A percentile compares a stretch with the other conserved stretches of the same genome.
phyloP scores from a whole-genome alignment of 2,797 vertebrate species.

The Menidia menidia region DNA sequence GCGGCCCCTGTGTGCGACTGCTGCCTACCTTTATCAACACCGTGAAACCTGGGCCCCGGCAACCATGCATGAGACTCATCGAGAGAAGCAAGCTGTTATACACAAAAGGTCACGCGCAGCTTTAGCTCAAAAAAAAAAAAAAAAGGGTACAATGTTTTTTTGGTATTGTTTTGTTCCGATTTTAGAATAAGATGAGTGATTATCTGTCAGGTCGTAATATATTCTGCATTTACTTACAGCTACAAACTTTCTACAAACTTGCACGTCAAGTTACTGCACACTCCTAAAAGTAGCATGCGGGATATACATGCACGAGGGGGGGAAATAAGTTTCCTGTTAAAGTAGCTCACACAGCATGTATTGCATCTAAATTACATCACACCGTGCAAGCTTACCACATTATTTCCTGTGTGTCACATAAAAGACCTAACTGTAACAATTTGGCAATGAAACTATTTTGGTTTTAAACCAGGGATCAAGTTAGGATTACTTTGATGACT shows the following conservation, averaged over 20 bases:
- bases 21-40: neutral
- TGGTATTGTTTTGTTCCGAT: no score
- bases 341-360: conserved; percentile 38
- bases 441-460: conserved; percentile 37
- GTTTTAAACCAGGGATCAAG: conserved; percentile 24
- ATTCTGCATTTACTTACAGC: no score
- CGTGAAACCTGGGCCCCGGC: neutral
- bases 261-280: conserved; percentile 9
- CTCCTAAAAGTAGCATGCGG: conserved; percentile 8
- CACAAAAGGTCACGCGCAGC: neutral
- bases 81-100: neutral
- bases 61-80: neutral
- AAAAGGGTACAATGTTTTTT: no score
- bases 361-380: conserved; percentile 70
- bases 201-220: no score
- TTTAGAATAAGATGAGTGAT: no score
- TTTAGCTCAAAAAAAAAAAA: no score
- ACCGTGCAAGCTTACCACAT: conserved; percentile 41
- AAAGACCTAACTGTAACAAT: conserved; percentile 36
- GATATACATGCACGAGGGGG: conserved; percentile 37
- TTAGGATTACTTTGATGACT: conserved; percentile 29
- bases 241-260: conserved; percentile 1
- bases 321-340: conserved; percentile 42
- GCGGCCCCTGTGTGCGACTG: neutral
- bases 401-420: conserved; percentile 43